Base-by-base conservation (phyloP, 92 coral and sea anemone genomes). In the Siderastrea radians region DNA sequence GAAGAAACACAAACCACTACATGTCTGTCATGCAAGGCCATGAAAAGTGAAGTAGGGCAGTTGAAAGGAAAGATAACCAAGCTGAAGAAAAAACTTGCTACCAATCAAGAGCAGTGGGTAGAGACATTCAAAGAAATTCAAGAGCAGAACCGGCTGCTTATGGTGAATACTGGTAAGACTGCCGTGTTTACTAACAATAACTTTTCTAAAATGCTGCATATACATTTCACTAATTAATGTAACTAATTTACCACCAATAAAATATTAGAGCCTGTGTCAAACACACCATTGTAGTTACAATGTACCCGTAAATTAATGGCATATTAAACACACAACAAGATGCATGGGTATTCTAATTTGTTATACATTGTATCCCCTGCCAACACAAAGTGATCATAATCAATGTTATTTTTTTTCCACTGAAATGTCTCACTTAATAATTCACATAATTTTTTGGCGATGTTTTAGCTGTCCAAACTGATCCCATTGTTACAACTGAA, bases 91-190 rank as follows among this genome's bases (percentile, higher is more conserved):
- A 55, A 55, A 55, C 65, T 75, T 10, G 17, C 79, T 65, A 77
- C 68, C 68, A 77, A 77, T 48, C 68, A 77, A 3, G 81, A 77
- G 47, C 69, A 77, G 16, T 77, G 67, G 81, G 81, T 47, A 52
- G n/a, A 77, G 14, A 45, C 68, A 58, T 77, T 77, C 26, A 13
- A 59, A 47, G 26, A 45, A 46, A 77, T 77, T 59, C 69, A 77
- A 5, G 68, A 47, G 17, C 81, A 77, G 26, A 75, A 75, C 8
- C 15, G 66, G 17, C 65, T 75, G 49, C 49, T 57, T 2, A 75
- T 55, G 79, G 66, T 77, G n/a, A 47, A 77, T 60, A 59, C 69
- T 10, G 68, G 81, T 77, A 77, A 77, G 81, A 75, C 80, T 43
- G 38, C 81, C 17, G 16, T 66, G 71, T 66, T 5, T 44, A 66